These are phyloP conservation scores for Gopherus evgoodei DNA, from an alignment of 2,113 vertebrate species.

Conservation along the genomic window DNA sequence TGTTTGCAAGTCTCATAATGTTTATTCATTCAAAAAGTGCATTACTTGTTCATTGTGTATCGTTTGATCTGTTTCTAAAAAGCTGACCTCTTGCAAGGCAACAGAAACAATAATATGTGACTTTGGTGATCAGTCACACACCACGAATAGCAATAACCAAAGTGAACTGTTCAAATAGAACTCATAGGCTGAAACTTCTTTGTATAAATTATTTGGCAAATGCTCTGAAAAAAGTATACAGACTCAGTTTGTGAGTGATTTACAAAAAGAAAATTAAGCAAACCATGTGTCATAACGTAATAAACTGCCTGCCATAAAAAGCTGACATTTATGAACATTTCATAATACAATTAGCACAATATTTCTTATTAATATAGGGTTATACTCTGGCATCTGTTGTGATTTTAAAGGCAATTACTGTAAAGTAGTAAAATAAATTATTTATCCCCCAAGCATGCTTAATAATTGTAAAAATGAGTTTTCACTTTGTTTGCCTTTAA, in stretches of 20 bases:
- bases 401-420: neutral
- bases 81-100: neutral
- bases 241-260: neutral
- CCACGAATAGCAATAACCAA: neutral
- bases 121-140: neutral
- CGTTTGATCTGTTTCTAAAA: constrained; percentile 30
- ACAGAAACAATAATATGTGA: neutral
- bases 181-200: neutral
- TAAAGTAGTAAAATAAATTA: neutral
- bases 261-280: neutral
- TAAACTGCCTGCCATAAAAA: neutral
- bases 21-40: constrained; percentile 32
- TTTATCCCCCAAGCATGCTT: neutral
- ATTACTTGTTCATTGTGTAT: constrained; percentile 37
- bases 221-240: neutral
- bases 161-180: neutral
- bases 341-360: neutral
- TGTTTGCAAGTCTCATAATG: constrained; percentile 59
- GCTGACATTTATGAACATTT: neutral
- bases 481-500: neutral
- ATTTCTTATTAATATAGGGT: neutral
- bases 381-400: neutral
- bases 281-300: neutral
- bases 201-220: neutral
- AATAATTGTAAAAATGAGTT: neutral